These are phyloP conservation scores for Rhabdophis nuchalis DNA, from an alignment of 2,797 vertebrate genomes.

Conservation along the genomic window DNA sequence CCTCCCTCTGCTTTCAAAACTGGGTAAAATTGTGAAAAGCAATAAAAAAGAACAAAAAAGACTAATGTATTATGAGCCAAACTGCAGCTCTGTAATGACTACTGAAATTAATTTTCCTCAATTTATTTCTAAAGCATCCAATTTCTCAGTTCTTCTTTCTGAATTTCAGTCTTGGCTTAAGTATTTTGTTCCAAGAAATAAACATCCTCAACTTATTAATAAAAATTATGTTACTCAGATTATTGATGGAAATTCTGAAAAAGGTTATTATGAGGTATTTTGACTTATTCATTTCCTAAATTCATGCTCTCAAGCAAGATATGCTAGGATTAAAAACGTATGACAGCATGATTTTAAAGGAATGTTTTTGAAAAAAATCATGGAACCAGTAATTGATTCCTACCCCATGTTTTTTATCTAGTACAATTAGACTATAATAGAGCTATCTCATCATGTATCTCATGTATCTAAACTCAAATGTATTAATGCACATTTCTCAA, in stretches of 20 bases:
- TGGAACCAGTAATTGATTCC: not conserved
- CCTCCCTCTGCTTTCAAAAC: not conserved
- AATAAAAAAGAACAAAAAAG: not conserved
- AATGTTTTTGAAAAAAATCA: not conserved
- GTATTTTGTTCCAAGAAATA: conserved; percentile 42
- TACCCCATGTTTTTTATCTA: too few relatives aligned
- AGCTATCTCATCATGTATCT: not conserved
- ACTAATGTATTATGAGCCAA: not conserved
- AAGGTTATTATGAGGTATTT: conserved; percentile 58
- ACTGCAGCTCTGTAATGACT: not conserved
- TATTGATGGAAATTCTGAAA: conserved; percentile 60
- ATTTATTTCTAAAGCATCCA: not conserved
- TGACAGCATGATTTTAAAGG: not conserved
- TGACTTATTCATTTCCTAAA: conserved; percentile 62
- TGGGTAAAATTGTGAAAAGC: not conserved
- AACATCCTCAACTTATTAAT: conserved; percentile 66
- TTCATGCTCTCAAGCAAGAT: conserved; percentile 56
- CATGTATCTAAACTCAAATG: not conserved
- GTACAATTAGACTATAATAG: not conserved
- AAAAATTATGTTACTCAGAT: conserved; percentile 65
- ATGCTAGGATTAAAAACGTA: conserved; percentile 59
- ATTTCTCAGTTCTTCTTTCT: not conserved
- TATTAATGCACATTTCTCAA: not conserved
- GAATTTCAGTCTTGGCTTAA: conserved; percentile 38
- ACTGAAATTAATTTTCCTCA: not conserved